Base-by-base conservation (phyloP, 1,140 invertebrate genomes). In the Daktulosphaira vitifoliae region DNA sequence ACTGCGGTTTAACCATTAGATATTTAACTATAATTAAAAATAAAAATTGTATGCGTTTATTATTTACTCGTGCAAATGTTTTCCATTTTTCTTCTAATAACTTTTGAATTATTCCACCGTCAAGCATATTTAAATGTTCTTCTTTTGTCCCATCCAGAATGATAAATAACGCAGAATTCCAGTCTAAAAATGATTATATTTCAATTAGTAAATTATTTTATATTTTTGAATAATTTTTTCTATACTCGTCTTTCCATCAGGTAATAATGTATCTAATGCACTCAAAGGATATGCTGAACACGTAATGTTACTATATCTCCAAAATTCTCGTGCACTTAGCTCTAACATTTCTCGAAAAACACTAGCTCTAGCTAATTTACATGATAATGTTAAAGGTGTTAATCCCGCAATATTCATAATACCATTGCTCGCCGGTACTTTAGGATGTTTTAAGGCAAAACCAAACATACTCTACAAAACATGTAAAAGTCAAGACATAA, bases 61-160 rank as follows among this genome's bases (percentile, higher is more conserved):
- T 56, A 74, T 72, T 78, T 81, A 94, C 92, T 76, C 88, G 83
- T 29, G 93, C 96, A 81, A 96, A 99, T 3, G 93, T 96, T 76
- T 98, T 98, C 96, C 96, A 99, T 77, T 99, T 99, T 78, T 99
- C 96, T 77, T 97, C 94, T 15, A 99, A 79, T 51, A 99, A 77
- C 72, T 93, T 83, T 74, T 97, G 91, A 74, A 99, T 97, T 52
- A 99, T 97, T 38, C 96, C 95, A 50, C 93, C 94, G 71, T 98
- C 94, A 68, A 99, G 78, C 96, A 99, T 99, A 73, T 98, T 92
- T 74, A 98, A 82, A 83, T 99, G 96, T 71, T 96, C 95, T 71
- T 96, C 89, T 75, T 96, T 97, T 22, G 88, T 91, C 66, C 96
- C 96, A 73, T 97, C 96, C 37, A 98, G 81, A 70, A 98, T 98